Conservation (phyloP, 2,797 vertebrate species). For the Chrysolophus pictus region DNA sequence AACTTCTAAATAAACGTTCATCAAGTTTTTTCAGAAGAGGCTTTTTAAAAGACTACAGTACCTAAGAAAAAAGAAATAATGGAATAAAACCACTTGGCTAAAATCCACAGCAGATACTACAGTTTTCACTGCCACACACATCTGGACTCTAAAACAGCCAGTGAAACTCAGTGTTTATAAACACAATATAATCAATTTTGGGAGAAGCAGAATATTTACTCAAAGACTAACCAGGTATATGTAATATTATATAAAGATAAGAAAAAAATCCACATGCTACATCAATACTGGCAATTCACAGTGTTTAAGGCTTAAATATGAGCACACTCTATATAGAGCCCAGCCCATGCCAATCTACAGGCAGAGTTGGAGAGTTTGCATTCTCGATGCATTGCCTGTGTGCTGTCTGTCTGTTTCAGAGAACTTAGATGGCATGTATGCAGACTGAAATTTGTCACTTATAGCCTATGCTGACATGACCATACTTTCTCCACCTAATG, state of each 20-base stretch:
- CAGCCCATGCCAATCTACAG: neutral
- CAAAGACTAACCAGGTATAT: rapidly evolving
- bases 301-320: neutral
- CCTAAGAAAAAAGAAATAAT: neutral
- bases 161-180: neutral
- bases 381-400: rapidly evolving
- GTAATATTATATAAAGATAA: neutral
- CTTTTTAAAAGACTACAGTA: neutral
- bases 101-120: neutral
- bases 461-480: rapidly evolving
- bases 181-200: neutral
- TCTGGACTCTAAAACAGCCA: neutral
- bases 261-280: neutral
- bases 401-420: neutral
- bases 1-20: neutral
- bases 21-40: neutral
- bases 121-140: neutral
- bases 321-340: neutral
- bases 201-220: neutral
- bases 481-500: neutral
- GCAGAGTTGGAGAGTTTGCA: neutral
- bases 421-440: neutral
- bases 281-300: neutral
- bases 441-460: neutral
- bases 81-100: neutral